A percentile compares a stretch with the other conserved stretches of the same genome.
These are phyloP conservation scores for Lepisosteus osseus DNA, from an alignment of 2,113 vertebrate genomes.

Conservation along the genomic window DNA sequence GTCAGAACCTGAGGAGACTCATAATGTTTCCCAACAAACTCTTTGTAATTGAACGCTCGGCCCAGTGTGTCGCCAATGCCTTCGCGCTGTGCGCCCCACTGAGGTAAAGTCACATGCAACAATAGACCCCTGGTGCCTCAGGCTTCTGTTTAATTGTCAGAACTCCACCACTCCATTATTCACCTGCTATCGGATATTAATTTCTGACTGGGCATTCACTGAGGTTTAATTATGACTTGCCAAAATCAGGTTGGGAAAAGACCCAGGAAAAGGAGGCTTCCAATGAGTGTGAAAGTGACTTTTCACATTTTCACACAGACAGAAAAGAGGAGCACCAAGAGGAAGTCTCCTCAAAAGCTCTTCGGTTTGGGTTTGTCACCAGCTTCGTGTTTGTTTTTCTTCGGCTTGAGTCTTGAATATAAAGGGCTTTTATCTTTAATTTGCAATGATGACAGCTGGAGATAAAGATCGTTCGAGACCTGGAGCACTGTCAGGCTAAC, in stretches of 20 bases:
- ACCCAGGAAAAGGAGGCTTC: neutral
- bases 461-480: too few relatives aligned
- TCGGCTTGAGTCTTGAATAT: too few relatives aligned
- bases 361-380: neutral
- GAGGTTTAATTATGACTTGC: slow-evolving; percentile 22
- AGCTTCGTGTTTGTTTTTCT: neutral
- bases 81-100: neutral
- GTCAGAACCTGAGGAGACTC: neutral
- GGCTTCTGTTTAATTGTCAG: neutral
- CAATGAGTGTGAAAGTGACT: slow-evolving; percentile 2
- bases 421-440: neutral
- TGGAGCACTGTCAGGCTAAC: too few relatives aligned
- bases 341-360: neutral
- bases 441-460: neutral
- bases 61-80: neutral
- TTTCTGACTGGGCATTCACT: slow-evolving; percentile 16
- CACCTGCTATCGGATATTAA: neutral
- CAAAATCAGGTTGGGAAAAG: slow-evolving; percentile 8
- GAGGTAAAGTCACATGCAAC: slow-evolving; percentile 17
- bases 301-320: slow-evolving; percentile 3
- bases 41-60: neutral
- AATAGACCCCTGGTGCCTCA: slow-evolving; percentile 11
- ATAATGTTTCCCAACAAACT: neutral
- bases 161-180: slow-evolving; percentile 8
- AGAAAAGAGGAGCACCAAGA: neutral